Evolutionary conservation across 2,888 invertebrate species (phyloP), one percentile per base, ranked within the genome.

Genomic region (Julus scandinavius): DNA sequence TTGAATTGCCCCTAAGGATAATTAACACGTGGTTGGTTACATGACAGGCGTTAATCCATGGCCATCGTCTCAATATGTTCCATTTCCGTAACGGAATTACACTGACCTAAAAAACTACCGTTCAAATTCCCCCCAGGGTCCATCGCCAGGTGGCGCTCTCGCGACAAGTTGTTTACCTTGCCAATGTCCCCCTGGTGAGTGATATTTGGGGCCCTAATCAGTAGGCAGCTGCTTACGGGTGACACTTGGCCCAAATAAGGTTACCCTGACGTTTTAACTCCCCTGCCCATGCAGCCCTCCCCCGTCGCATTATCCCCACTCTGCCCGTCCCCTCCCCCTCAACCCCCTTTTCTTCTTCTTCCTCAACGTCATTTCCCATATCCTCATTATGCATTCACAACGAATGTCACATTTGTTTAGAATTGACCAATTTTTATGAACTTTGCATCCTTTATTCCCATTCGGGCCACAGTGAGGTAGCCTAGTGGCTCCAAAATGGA

Each of bases 101-200:
- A 29, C 29, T 29, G 29, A 29, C 29, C 29, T 29, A 29, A 29
- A 29, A 50, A 50, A 50, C 11, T 6, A 50, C 9, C 50, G 9
- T 50, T 50, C 50, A 2, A 50, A 50, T 50, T 50, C 6, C 13
- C 58, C 20, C 20, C 63, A 1, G 6, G 2, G 15, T n/a, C 17
- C 63, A 17, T 54, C 54, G 17, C 63, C 63, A 63, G 63, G 63
- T 63, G 63, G 63, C 63, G 63, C 63, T n/a, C 63, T n/a, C 20
- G 63, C 63, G 63, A 63, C 63, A 63, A 63, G 63, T 63, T 63
- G 63, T 63, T 63, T 63, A 63, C 63, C 63, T 63, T 63, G 63
- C 63, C 63, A 63, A 9, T n/a, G 63, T 63, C 63, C 63, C 63
- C 63, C 63, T 63, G 63, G 63, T 63, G 63, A 63, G n/a, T 63